Conservation (phyloP, 2,797 vertebrate species). For the Argentina silus region DNA sequence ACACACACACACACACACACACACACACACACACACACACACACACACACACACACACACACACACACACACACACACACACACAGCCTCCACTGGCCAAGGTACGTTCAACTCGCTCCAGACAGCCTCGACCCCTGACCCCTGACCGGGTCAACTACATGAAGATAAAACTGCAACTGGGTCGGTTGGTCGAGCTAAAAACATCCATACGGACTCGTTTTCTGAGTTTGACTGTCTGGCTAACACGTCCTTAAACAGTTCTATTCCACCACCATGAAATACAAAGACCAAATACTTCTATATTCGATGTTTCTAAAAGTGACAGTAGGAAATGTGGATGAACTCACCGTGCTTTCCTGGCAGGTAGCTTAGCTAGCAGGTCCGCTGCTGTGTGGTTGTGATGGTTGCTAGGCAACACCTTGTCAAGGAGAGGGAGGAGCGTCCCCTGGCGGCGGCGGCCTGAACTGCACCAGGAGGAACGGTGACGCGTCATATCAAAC, state of each 20-base stretch:
- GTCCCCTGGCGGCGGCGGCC: constrained; percentile 29
- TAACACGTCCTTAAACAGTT: not conserved
- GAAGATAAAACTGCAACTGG: too few relatives aligned
- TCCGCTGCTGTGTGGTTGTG: constrained; percentile 40
- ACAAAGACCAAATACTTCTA: not conserved
- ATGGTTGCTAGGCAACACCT: constrained; percentile 62
- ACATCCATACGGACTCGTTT: not conserved
- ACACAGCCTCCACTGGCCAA: too few relatives aligned
- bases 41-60: too few relatives aligned
- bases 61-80: too few relatives aligned
- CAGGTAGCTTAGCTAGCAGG: not conserved
- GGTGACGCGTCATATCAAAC: not conserved
- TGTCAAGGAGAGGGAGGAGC: not conserved
- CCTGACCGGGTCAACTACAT: too few relatives aligned
- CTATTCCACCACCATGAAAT: not conserved
- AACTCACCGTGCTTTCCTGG: not conserved
- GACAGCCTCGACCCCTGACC: too few relatives aligned
- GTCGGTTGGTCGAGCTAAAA: not conserved
- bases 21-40: too few relatives aligned
- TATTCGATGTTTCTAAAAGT: not conserved
- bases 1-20: too few relatives aligned
- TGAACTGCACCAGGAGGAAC: not conserved
- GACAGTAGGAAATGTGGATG: too few relatives aligned
- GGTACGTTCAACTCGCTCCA: too few relatives aligned
- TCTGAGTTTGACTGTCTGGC: not conserved